Evolutionary conservation across 2,888 invertebrate species (phyloP).

Genomic region (Perizoma flavofasciatum): DNA sequence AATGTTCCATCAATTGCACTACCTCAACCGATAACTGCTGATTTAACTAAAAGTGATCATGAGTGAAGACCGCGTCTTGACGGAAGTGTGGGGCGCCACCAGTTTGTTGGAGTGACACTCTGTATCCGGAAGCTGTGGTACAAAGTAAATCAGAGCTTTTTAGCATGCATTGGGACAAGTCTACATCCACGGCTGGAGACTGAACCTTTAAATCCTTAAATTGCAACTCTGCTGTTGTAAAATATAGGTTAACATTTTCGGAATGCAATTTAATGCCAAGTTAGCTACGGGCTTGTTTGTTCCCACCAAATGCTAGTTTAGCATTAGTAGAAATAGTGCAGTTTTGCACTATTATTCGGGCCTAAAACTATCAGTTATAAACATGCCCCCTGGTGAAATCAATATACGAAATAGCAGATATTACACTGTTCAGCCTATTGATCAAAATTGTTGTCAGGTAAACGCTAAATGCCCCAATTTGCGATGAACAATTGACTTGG

Average conservation of each 20-base stretch:
- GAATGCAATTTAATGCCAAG: too few relatives aligned
- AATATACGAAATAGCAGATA: slow-evolving; percentile 12
- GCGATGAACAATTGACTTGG: slow-evolving; percentile 48
- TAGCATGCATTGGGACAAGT: too few relatives aligned
- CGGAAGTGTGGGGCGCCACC: too few relatives aligned
- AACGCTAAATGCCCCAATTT: slow-evolving; percentile 44
- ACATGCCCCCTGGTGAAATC: slow-evolving; percentile 10
- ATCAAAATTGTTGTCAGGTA: slow-evolving; percentile 40
- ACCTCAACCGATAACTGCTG: neutral
- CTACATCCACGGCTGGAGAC: too few relatives aligned
- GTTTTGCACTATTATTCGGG: slow-evolving; percentile 8
- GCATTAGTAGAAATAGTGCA: too few relatives aligned
- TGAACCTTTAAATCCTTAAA: too few relatives aligned
- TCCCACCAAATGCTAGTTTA: slow-evolving; percentile 2
- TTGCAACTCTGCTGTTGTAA: too few relatives aligned
- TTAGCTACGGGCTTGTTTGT: too few relatives aligned
- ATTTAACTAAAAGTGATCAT: neutral
- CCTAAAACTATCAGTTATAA: slow-evolving; percentile 12
- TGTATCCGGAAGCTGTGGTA: too few relatives aligned
- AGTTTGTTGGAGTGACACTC: too few relatives aligned
- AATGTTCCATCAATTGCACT: slow-evolving; percentile 1
- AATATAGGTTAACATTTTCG: too few relatives aligned
- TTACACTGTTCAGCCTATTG: slow-evolving; percentile 6
- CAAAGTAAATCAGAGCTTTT: too few relatives aligned
- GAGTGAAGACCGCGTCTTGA: neutral